Conservation (phyloP, 2,888 invertebrate genomes). For the Parascotia fuliginaria region DNA sequence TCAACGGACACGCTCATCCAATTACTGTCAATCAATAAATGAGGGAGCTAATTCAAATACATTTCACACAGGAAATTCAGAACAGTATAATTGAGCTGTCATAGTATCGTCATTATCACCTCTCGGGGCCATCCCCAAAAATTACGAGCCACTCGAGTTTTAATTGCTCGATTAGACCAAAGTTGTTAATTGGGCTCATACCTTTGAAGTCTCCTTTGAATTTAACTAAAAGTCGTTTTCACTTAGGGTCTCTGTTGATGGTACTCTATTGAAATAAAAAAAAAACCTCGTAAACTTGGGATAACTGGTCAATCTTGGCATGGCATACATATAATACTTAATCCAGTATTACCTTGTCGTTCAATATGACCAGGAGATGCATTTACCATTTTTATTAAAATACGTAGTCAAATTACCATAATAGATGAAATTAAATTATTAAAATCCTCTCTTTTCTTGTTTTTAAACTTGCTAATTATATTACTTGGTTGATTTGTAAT, state of each 20-base stretch:
- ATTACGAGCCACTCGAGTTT: conserved; percentile 24
- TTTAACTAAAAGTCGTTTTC: background rate
- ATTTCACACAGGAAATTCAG: conserved; percentile 13
- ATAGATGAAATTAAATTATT: too few relatives aligned
- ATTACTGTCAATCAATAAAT: conserved; percentile 5
- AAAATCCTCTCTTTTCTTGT: too few relatives aligned
- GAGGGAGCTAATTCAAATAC: background rate
- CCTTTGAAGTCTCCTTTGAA: conserved; percentile 27
- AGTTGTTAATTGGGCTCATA: conserved; percentile 43
- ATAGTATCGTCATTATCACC: conserved; percentile 18
- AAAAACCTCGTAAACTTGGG: too few relatives aligned
- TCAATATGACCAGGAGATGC: too few relatives aligned
- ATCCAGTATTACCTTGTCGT: too few relatives aligned
- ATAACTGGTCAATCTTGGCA: too few relatives aligned
- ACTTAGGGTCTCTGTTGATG: background rate
- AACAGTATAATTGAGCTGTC: conserved; percentile 22
- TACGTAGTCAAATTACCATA: too few relatives aligned
- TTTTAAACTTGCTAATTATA: too few relatives aligned
- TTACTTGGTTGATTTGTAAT: too few relatives aligned
- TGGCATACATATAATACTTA: too few relatives aligned
- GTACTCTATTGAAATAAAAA: background rate
- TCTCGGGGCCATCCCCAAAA: conserved; percentile 25
- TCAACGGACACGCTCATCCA: background rate
- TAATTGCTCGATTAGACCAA: conserved; percentile 38
- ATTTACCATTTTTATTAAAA: too few relatives aligned